phyloP scores from a whole-genome alignment of 2,888 invertebrate genomes.

The Spodoptera picta region DNA sequence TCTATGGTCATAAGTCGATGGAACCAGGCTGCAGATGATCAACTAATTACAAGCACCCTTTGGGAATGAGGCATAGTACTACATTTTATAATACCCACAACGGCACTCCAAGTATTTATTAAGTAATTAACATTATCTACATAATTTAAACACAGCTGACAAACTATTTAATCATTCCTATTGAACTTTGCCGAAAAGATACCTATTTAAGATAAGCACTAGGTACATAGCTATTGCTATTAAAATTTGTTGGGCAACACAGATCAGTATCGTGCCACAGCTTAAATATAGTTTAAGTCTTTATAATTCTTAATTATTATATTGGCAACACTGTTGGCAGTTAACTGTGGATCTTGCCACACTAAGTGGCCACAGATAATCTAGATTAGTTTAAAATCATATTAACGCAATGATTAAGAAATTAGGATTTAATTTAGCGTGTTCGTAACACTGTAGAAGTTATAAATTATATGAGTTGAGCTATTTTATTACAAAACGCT shows the following conservation, averaged over 20 bases:
- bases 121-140: conserved; percentile 54
- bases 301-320: conserved; percentile 60
- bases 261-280: conserved; percentile 65
- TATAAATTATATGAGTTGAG: conserved; percentile 1
- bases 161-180: conserved; percentile 56
- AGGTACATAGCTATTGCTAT: conserved; percentile 67
- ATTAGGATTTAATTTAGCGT: conserved; percentile 29
- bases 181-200: conserved; percentile 73
- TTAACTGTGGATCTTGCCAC: conserved; percentile 44
- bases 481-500: no score
- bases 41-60: no score
- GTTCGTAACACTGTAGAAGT: conserved; percentile 9
- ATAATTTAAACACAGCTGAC: conserved; percentile 50
- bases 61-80: background rate
- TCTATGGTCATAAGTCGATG: no score
- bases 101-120: conserved; percentile 36
- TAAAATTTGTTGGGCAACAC: conserved; percentile 66
- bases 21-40: no score
- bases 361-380: conserved; percentile 50
- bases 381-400: conserved; percentile 35
- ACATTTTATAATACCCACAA: conserved; percentile 27
- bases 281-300: conserved; percentile 45
- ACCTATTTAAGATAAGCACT: conserved; percentile 66
- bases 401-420: conserved; percentile 40
- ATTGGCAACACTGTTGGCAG: conserved; percentile 50